These are phyloP conservation scores for Aphrophora alni DNA, from an alignment of 2,888 invertebrate species.

Conservation along the genomic window DNA sequence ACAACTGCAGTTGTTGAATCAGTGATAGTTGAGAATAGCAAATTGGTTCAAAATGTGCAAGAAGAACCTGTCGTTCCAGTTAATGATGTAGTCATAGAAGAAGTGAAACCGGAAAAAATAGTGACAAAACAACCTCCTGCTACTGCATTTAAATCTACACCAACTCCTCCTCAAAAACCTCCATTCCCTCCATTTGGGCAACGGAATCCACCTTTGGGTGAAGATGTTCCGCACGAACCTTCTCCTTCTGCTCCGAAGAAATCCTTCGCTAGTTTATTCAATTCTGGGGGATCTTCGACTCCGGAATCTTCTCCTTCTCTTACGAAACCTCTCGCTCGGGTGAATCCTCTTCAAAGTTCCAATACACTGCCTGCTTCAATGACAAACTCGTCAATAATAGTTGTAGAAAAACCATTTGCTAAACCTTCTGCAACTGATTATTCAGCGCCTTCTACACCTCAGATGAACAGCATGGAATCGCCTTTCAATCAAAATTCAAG, in stretches of 20 bases:
- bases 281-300: constrained; percentile 48
- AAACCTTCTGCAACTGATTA: neutral
- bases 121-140: constrained; percentile 28
- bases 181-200: constrained; percentile 35
- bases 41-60: constrained; percentile 55
- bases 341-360: constrained; percentile 31
- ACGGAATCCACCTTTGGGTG: constrained; percentile 18
- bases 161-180: constrained; percentile 50
- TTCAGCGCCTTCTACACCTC: constrained; percentile 18
- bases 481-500: neutral
- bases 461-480: neutral
- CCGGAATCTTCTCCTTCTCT: neutral
- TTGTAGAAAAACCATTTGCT: neutral
- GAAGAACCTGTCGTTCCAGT: constrained; percentile 4
- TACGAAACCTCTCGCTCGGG: constrained; percentile 19
- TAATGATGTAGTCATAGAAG: neutral
- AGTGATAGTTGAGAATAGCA: constrained; percentile 53
- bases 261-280: constrained; percentile 58
- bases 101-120: constrained; percentile 22
- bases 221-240: constrained; percentile 48
- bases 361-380: neutral
- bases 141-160: constrained; percentile 40
- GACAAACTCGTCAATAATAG: neutral
- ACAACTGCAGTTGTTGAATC: neutral
- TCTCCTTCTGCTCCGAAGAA: constrained; percentile 45